Conservation (phyloP, 2,888 invertebrate species). For the Ectropis crepuscularia region DNA sequence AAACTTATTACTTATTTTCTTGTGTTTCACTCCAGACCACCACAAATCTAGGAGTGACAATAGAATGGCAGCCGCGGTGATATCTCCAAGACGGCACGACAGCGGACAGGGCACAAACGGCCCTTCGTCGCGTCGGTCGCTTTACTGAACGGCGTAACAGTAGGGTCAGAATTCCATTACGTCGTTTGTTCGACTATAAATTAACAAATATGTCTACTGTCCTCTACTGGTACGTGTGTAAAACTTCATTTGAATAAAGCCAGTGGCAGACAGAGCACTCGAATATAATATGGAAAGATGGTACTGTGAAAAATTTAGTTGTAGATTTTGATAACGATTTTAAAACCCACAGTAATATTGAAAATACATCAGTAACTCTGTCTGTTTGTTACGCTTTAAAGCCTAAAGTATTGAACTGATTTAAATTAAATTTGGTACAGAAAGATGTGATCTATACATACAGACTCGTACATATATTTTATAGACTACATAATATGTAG, state of each 20-base stretch:
- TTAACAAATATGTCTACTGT: constrained; percentile 69
- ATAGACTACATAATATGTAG: too few species aligned
- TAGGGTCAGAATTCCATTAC: constrained; percentile 34
- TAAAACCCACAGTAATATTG: not conserved
- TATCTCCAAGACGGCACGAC: constrained; percentile 17
- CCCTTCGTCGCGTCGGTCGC: constrained; percentile 10
- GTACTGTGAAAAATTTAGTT: constrained; percentile 1
- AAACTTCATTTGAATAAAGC: constrained; percentile 52
- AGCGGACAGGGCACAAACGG: constrained; percentile 10
- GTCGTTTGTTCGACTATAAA: constrained; percentile 61
- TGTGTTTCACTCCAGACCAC: not conserved
- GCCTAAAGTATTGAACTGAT: too few species aligned
- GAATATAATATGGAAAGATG: constrained; percentile 5
- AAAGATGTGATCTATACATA: too few species aligned
- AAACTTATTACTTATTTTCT: too few species aligned
- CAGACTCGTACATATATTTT: too few species aligned
- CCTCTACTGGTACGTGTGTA: constrained; percentile 57
- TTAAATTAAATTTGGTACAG: too few species aligned
- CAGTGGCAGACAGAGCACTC: constrained; percentile 5
- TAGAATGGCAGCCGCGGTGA: constrained; percentile 23
- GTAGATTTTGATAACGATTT: not conserved
- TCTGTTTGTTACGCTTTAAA: too few species aligned
- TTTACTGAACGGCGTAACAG: constrained; percentile 7
- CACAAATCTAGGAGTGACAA: constrained; percentile 23
- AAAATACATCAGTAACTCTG: too few species aligned